Evolutionary conservation across 2,888 invertebrate species (phyloP).

Genomic region (Tipula vernalis): DNA sequence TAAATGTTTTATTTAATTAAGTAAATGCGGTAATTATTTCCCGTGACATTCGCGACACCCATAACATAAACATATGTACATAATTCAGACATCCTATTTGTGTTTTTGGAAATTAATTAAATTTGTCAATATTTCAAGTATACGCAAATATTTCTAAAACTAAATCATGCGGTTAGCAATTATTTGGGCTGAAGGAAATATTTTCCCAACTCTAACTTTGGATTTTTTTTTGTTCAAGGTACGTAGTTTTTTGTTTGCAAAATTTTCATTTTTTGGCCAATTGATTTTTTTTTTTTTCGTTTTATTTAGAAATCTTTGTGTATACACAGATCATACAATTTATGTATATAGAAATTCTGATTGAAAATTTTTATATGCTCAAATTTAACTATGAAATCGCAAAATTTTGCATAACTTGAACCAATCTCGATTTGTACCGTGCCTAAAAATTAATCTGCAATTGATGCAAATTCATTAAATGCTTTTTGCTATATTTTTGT

Average conservation of each 20-base stretch:
- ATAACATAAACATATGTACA: background rate
- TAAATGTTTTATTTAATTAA: conserved; percentile 4
- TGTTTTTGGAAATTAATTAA: background rate
- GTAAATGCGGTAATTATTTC: background rate
- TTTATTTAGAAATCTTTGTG: background rate
- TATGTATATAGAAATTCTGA: background rate
- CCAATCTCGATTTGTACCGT: background rate
- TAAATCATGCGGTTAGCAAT: background rate
- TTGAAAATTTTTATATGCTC: background rate
- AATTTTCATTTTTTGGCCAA: background rate
- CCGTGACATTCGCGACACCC: background rate
- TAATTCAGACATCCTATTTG: background rate
- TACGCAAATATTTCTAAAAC: background rate
- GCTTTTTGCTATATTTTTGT: too few relatives aligned
- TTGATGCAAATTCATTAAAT: background rate
- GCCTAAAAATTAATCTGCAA: background rate
- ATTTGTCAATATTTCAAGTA: background rate
- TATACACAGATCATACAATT: background rate
- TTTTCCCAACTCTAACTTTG: background rate
- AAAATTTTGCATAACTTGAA: background rate
- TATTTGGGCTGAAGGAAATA: background rate
- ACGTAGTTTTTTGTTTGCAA: background rate
- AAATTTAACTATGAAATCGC: background rate
- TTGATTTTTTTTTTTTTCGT: too few relatives aligned
- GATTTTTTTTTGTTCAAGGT: background rate